Conservation (phyloP, 2,113 vertebrate species). For the Lepidothrix coronata region DNA sequence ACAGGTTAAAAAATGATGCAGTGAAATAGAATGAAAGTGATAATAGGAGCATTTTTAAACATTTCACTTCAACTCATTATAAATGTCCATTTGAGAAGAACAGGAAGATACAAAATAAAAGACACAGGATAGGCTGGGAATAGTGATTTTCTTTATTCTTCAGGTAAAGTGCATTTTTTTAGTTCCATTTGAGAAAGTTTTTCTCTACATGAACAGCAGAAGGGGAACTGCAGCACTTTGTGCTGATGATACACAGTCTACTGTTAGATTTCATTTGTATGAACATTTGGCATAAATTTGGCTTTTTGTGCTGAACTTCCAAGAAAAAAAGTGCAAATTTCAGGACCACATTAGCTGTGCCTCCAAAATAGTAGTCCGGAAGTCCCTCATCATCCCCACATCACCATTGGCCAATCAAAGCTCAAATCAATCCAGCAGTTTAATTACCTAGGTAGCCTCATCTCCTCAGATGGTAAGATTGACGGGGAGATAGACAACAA, state of each 20-base stretch:
- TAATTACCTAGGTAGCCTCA: no score
- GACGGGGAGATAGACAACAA: no score
- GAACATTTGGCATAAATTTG: background rate
- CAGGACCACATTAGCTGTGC: background rate
- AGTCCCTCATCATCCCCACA: no score
- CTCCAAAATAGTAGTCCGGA: background rate
- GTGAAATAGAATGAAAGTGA: background rate
- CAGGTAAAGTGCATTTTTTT: accelerated
- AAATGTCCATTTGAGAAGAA: background rate
- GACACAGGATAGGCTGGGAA: background rate
- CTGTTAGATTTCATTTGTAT: background rate
- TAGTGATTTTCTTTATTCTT: background rate
- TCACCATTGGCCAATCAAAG: no score
- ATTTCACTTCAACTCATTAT: background rate
- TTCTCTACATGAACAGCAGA: background rate
- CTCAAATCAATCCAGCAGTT: no score
- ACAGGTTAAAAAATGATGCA: background rate
- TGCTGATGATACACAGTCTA: background rate
- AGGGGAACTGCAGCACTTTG: background rate
- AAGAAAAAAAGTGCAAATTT: background rate
- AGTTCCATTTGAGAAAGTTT: background rate
- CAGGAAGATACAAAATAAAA: background rate
- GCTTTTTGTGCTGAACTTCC: background rate
- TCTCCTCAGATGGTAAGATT: no score
- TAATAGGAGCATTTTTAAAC: background rate